Conservation (phyloP, 2,797 vertebrate genomes). For the Thaleichthys pacificus region DNA sequence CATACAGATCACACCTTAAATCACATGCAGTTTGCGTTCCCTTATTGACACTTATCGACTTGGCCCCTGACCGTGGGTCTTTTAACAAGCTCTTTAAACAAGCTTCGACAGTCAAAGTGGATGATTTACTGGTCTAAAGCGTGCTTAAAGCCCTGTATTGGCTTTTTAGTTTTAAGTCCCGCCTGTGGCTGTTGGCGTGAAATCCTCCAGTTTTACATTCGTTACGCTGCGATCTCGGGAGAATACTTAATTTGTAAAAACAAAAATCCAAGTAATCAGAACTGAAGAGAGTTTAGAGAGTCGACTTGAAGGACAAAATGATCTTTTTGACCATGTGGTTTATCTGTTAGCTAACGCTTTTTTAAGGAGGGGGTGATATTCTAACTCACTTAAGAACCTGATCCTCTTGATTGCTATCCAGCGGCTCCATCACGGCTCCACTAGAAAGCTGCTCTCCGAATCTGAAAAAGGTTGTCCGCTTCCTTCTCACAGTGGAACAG, state of each 20-base stretch:
- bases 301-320: conserved; percentile 7
- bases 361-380: not conserved
- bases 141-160: no score
- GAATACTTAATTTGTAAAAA: conserved; percentile 8
- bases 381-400: conserved; percentile 11
- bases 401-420: conserved; percentile 7
- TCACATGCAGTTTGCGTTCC: no score
- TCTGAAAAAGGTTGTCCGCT: conserved; percentile 15
- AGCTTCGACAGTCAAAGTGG: no score
- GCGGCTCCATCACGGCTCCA: conserved; percentile 18
- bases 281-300: conserved; percentile 6
- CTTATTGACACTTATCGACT: no score
- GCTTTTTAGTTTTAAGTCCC: no score
- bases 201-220: conserved; percentile 8
- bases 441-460: not conserved
- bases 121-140: no score
- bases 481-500: conserved; percentile 17
- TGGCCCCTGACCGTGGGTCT: no score
- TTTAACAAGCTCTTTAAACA: no score
- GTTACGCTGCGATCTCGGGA: conserved; percentile 1
- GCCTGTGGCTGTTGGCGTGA: not conserved
- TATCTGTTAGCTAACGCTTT: conserved; percentile 9
- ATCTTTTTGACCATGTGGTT: conserved; percentile 9
- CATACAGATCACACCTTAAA: no score
- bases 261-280: conserved; percentile 7